Evolutionary conservation across 2,113 vertebrate species (phyloP), one percentile per base, ranked within the genome.

Genomic region (Rhinoderma darwinii): DNA sequence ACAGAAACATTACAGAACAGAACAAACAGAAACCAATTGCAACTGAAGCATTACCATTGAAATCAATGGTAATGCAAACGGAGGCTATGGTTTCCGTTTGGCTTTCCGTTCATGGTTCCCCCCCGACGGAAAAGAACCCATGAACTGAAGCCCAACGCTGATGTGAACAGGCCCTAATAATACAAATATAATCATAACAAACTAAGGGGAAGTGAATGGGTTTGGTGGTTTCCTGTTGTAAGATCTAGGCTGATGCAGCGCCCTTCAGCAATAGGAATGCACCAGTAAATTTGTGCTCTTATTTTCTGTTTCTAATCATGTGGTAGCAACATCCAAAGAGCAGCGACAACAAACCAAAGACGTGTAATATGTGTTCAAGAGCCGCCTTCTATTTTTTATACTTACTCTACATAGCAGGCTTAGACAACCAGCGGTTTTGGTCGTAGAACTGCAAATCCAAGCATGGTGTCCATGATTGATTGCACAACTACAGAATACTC

Each of bases 261-360:
- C 1, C n/a, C 74, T 50, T 43, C 17, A 20, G 18, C 4, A 44
- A 25, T 22, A 50, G 27, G 5, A 77, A 32, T 50, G 12, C n/a
- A 20, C 15, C n/a, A 44, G 39, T 17, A 18, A 54, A 78, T 51
- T 9, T 78, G 75, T 32, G 27, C 44, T 18, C 22, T 35, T 72
- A 25, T 72, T 25, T 72, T 11, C 15, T 22, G 15, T 1, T 41
- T 72, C 41, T 70, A 37, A 37, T 70, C 68, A 70, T 22, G 7
- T 22, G 4, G 32, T 37, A 37, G 35, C 32, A 37, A 8, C 14
- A 70, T 70, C 66, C 66, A 70, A 70, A 70, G 15, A 37, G 32
- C 66, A 70, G 18, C 39, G 66, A 37, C 35, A 72, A 41, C 66
- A 72, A 72, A 72, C 68, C 68, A 72, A 72, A 72, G 68, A 72